Evolutionary conservation across 2,113 vertebrate genomes (phyloP), one percentile per base, ranked within the genome.

Genomic region (Camelus dromedarius): DNA sequence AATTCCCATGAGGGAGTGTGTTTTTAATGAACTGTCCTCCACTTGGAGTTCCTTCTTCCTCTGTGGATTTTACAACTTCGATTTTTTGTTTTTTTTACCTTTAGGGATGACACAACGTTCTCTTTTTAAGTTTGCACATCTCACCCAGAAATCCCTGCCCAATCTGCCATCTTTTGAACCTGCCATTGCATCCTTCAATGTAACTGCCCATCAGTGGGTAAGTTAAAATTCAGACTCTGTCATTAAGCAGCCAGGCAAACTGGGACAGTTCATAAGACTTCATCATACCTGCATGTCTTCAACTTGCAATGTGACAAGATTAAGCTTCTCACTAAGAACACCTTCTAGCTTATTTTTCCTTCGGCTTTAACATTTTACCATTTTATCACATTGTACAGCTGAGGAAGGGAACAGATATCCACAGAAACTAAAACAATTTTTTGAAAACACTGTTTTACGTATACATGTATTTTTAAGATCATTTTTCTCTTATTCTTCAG

Each of bases 401-500:
- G n/a, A 81, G 8, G 38, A 86, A 85, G 24, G 66, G 26, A 95
- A 95, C 10, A 85, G 48, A 76, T 92, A 76, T 92, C 89, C 64
- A 92, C 6, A 73, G 54, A 92, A 95, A 94, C 60, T 66, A 86
- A 91, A 87, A 52, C 15, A 81, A 54, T 62, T 30, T 92, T 76
- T 69, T 22, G n/a, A 79, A 67, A 67, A 54, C 30, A 69, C 18
- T 46, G 48, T 83, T 86, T 96, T 91, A 67, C 62, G 35, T 52
- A 52, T 46, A 64, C 8, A 66, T 32, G 10, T 80, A 75, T 92
- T 85, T 76, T 80, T 46, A 32, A 85, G 90, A 66, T 64, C 35
- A 76, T 82, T 97, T 94, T 64, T 67, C 28, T 92, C 76, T 67
- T 95, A 82, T 58, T 94, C 91, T 94, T 83, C 42, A 83, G 64